A percentile compares a stretch with the other conserved stretches of the same genome.
phyloP scores from a whole-genome alignment of 2,888 invertebrate genomes.

The Camptogramma bilineatum region DNA sequence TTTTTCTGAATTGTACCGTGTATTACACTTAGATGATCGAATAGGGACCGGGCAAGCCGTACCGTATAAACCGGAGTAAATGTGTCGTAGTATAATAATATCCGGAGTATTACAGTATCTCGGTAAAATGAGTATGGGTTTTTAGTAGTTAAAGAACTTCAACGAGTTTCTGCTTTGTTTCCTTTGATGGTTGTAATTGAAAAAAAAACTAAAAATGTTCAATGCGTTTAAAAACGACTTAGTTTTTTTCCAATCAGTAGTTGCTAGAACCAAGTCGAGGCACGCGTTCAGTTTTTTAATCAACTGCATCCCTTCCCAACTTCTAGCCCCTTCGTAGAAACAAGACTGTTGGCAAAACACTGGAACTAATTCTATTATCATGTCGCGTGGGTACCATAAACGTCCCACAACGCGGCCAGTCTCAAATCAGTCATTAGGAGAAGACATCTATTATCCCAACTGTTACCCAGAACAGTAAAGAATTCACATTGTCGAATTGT shows the following conservation, averaged over 20 bases:
- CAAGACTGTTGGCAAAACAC: constrained; percentile 78
- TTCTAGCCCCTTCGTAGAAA: constrained; percentile 74
- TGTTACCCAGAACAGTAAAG: constrained; percentile 69
- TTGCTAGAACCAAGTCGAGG: constrained; percentile 55
- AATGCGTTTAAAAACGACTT: constrained; percentile 22
- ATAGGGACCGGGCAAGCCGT: no score
- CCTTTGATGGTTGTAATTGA: not conserved
- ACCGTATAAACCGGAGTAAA: no score
- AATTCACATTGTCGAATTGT: constrained; percentile 61
- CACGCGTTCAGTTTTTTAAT: constrained; percentile 78
- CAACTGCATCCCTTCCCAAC: constrained; percentile 58
- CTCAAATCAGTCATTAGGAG: constrained; percentile 71
- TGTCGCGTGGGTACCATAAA: constrained; percentile 84
- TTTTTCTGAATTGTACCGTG: no score
- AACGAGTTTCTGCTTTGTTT: not conserved
- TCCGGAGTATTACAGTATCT: not conserved
- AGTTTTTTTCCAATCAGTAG: constrained; percentile 43
- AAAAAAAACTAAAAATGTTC: constrained; percentile 1
- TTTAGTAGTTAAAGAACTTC: not conserved
- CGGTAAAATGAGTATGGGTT: not conserved
- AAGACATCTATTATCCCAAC: constrained; percentile 67
- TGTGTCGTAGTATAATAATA: not conserved
- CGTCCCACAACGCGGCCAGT: constrained; percentile 76
- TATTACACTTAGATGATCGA: no score
- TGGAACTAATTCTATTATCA: constrained; percentile 81